Percentiles rank a stretch among this genome's conserved stretches.
Evolutionary conservation across 2,113 vertebrate genomes (phyloP).

Genomic region (Notothenia coriiceps): DNA sequence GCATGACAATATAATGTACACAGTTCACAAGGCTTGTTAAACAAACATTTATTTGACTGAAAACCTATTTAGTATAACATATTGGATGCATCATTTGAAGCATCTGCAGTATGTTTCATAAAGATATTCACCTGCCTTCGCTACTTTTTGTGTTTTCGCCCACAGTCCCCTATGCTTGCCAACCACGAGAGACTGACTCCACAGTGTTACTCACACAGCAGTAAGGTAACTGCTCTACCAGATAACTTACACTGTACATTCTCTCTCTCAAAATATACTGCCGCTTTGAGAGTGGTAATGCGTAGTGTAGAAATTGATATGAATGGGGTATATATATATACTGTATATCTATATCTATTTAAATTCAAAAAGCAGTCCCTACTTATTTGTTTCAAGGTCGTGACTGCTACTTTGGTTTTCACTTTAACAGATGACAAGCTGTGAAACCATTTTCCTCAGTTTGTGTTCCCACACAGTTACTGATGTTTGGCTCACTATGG

Average conservation of each 20-base stretch:
- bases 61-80: background rate
- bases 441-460: constrained; percentile 33
- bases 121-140: constrained; percentile 36
- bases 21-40: constrained; percentile 25
- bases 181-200: constrained; percentile 63
- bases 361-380: constrained; percentile 20
- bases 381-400: constrained; percentile 8
- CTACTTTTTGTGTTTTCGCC: constrained; percentile 47
- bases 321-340: no score
- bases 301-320: no score
- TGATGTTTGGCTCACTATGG: constrained; percentile 31
- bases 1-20: constrained; percentile 25
- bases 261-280: no score
- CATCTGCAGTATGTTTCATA: constrained; percentile 4
- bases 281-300: no score
- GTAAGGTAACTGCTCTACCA: constrained; percentile 67
- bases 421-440: constrained; percentile 12
- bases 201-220: constrained; percentile 60
- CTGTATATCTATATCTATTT: no score
- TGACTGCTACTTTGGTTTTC: constrained; percentile 23
- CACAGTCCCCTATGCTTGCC: constrained; percentile 65
- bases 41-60: constrained; percentile 23
- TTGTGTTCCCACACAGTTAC: constrained; percentile 35
- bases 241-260: background rate
- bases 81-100: constrained; percentile 7